Base-by-base conservation (phyloP, 1,140 invertebrate genomes). In the Bombus turneri region DNA sequence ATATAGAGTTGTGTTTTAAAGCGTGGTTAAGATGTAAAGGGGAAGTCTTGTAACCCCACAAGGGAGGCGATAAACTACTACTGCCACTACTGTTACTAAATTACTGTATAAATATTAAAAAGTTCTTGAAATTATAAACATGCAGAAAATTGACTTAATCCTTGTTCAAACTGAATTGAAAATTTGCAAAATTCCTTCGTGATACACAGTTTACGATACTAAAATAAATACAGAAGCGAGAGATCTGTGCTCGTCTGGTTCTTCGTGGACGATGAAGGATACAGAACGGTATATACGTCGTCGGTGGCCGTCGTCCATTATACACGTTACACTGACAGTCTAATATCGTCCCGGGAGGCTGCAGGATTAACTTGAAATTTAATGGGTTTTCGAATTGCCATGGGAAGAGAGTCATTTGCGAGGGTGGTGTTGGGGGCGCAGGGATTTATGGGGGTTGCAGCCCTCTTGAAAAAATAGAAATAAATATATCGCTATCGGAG, bases 361-460 rank as follows among this genome's bases (percentile, higher is more conserved):
- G 87, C 59, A 62, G 87, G 88, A 88, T 89, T 85, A 89, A 88
- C 84, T 89, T 88, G 87, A 89, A 82, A 89, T 89, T 86, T 89
- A 89, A 89, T 89, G 88, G 88, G 87, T 77, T 89, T 87, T 89
- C 88, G 87, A 89, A 85, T 80, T 81, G 83, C 83, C 57, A 81
- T 78, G 83, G 68, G 78, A 81, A 15, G 77, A 66, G 83, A 81
- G 59, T 80, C 83, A 73, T 81, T 81, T 80, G 83, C 78, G 83
- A 85, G 83, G 59, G 59, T 57, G 37, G 71, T 18, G 74, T n/a
- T 47, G 9, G 41, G 43, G 28, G 18, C 28, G 43, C 28, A 13
- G 43, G 74, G 81, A 77, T 83, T 83, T 83, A 83, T 77, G 81
- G 43, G 43, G 37, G 34, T 18, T 31, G 53, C 71, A 12, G 10